Conservation (phyloP, 2,888 invertebrate genomes). For the Conops quadrifasciatus region DNA sequence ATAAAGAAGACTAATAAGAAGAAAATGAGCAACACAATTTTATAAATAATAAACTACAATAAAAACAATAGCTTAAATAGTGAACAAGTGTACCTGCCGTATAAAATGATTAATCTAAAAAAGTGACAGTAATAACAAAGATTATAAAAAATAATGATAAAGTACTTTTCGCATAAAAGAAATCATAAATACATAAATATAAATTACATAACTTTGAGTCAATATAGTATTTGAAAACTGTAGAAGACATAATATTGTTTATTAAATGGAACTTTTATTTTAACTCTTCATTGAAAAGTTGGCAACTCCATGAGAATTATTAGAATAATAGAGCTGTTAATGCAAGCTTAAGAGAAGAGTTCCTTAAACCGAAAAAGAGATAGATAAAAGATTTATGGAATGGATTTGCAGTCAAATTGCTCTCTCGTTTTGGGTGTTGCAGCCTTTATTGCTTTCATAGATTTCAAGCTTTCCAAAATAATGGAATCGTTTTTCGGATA, state of each 20-base stretch:
- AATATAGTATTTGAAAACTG: no score
- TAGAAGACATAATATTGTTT: no score
- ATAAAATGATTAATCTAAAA: slow-evolving; percentile 2
- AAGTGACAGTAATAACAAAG: not conserved
- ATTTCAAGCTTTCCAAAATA: no score
- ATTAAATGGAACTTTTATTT: no score
- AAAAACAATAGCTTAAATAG: slow-evolving; percentile 57
- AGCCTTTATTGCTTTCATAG: no score
- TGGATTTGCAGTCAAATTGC: no score
- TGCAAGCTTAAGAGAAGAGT: not conserved
- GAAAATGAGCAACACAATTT: slow-evolving; percentile 33
- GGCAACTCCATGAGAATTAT: not conserved
- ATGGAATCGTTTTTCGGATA: no score
- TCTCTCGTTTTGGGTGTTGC: no score
- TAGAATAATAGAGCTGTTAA: not conserved
- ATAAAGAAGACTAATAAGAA: slow-evolving; percentile 34
- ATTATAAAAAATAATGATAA: slow-evolving; percentile 52
- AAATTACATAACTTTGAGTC: not conserved
- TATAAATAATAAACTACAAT: slow-evolving; percentile 52
- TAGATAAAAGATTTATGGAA: no score
- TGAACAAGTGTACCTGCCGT: slow-evolving; percentile 64
- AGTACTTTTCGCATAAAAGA: slow-evolving; percentile 50
- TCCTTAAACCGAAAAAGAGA: no score
- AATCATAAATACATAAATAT: not conserved
- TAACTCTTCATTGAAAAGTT: not conserved